phyloP scores from a whole-genome alignment of 2,888 invertebrate genomes.

The Eumerus sabulonum region DNA sequence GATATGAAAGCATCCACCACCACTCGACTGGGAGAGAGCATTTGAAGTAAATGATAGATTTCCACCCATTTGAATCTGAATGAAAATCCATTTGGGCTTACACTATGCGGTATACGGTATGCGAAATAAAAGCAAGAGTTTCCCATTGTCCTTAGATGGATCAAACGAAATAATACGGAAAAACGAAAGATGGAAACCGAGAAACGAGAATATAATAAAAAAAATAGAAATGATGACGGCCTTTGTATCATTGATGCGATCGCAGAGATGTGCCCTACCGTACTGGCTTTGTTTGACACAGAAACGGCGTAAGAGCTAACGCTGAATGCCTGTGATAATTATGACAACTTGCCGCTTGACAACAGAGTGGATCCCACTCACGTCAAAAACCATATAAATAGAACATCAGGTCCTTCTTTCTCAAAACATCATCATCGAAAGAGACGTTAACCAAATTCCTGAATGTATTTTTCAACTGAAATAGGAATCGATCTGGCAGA shows the following conservation, averaged over 20 bases:
- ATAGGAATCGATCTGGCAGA: constrained; percentile 42
- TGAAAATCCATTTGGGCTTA: constrained; percentile 52
- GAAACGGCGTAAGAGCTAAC: constrained; percentile 18
- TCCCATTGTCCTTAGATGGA: constrained; percentile 59
- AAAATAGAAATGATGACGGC: constrained; percentile 22
- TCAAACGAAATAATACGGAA: constrained; percentile 63
- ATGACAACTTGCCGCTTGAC: constrained; percentile 50
- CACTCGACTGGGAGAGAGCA: constrained; percentile 28
- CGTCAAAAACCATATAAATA: constrained; percentile 21
- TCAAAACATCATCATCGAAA: constrained; percentile 5
- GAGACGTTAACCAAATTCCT: constrained; percentile 19
- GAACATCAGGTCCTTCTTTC: constrained; percentile 38
- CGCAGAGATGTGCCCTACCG: constrained; percentile 30
- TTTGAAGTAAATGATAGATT: constrained; percentile 58
- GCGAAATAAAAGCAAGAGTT: constrained; percentile 54
- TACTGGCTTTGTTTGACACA: constrained; percentile 37
- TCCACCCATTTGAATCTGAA: constrained; percentile 66
- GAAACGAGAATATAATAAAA: constrained; percentile 22
- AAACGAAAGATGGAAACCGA: constrained; percentile 40
- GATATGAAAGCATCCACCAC: constrained; percentile 47
- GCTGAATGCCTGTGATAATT: constrained; percentile 54
- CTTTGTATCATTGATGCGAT: constrained; percentile 51
- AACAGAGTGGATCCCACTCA: constrained; percentile 43
- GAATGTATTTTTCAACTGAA: constrained; percentile 33
- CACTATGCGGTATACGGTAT: constrained; percentile 22